Percentiles rank a stretch among this genome's conserved stretches.
Conservation (phyloP, 1,140 invertebrate genomes). For the Maconellicoccus hirsutus region DNA sequence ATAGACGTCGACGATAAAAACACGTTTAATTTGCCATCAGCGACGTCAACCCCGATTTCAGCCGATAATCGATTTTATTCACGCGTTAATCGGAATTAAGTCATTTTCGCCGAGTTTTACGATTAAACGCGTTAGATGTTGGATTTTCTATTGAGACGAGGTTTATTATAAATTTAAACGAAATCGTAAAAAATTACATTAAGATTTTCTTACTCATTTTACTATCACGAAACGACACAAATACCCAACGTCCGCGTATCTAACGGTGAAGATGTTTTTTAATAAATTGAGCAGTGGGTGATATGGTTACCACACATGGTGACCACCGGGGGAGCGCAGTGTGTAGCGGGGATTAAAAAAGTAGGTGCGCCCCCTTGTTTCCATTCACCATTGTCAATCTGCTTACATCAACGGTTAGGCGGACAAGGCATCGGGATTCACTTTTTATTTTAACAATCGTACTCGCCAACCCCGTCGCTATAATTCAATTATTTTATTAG, state of each 20-base stretch:
- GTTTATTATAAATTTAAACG: neutral
- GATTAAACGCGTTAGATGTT: too few relatives aligned
- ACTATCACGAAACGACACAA: constrained; percentile 3
- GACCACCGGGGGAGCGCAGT: constrained; percentile 10
- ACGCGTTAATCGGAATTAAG: too few relatives aligned
- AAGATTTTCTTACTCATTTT: neutral
- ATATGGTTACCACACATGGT: constrained; percentile 19
- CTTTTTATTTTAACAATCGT: constrained; percentile 12
- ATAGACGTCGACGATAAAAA: too few relatives aligned
- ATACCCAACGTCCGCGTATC: neutral
- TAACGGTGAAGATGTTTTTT: neutral
- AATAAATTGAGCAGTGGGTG: constrained; percentile 15
- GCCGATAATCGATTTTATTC: too few relatives aligned
- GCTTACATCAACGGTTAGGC: neutral
- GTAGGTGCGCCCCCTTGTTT: constrained; percentile 14
- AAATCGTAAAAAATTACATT: constrained; percentile 10
- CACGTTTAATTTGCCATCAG: too few relatives aligned
- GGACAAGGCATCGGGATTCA: constrained; percentile 12
- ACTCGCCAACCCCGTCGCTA: neutral
- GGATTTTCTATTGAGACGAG: too few relatives aligned
- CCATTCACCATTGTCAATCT: constrained; percentile 18
- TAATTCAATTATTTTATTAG: constrained; percentile 6
- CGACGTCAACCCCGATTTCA: too few relatives aligned
- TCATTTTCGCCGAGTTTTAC: too few relatives aligned
- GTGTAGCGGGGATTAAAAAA: constrained; percentile 14